Evolutionary conservation across 1,140 invertebrate genomes (phyloP).

Genomic region (Spodoptera frugiperda): DNA sequence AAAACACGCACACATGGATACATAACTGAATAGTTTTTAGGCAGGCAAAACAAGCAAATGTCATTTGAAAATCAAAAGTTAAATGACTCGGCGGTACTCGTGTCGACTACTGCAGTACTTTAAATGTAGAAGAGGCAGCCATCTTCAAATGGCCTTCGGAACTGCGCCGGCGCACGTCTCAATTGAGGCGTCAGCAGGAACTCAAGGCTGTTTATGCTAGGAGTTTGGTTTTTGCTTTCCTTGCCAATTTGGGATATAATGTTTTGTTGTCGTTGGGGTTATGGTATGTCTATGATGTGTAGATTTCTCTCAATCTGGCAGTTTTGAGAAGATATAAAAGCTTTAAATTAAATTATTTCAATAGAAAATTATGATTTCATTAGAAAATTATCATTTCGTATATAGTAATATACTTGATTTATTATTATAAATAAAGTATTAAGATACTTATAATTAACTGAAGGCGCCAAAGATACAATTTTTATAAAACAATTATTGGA

Average conservation of each 20-base stretch:
- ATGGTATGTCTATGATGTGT: not conserved
- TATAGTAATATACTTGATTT: too few relatives aligned
- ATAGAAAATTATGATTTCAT: too few relatives aligned
- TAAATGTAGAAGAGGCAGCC: constrained; percentile 18
- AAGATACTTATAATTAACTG: too few relatives aligned
- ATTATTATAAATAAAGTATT: too few relatives aligned
- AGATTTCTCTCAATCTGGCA: too few relatives aligned
- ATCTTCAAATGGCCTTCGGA: constrained; percentile 20
- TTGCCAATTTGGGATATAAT: not conserved
- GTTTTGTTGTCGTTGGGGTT: not conserved
- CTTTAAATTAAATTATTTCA: too few relatives aligned
- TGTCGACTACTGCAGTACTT: not conserved
- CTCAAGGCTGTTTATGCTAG: constrained; percentile 4
- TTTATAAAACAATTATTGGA: too few relatives aligned
- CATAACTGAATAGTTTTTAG: constrained; percentile 44
- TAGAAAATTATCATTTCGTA: too few relatives aligned
- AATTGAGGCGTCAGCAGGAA: constrained; percentile 1
- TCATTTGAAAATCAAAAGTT: constrained; percentile 55
- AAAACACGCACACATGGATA: constrained; percentile 1
- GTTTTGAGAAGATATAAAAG: too few relatives aligned
- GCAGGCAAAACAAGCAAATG: constrained; percentile 39
- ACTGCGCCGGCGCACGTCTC: not conserved
- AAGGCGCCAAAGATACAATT: too few relatives aligned
- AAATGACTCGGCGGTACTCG: constrained; percentile 33
- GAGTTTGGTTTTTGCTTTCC: not conserved